Percentiles rank a stretch among this genome's conserved stretches.
phyloP scores from a whole-genome alignment of 2,797 vertebrate species.

The Chaenodraco wilsoni region DNA sequence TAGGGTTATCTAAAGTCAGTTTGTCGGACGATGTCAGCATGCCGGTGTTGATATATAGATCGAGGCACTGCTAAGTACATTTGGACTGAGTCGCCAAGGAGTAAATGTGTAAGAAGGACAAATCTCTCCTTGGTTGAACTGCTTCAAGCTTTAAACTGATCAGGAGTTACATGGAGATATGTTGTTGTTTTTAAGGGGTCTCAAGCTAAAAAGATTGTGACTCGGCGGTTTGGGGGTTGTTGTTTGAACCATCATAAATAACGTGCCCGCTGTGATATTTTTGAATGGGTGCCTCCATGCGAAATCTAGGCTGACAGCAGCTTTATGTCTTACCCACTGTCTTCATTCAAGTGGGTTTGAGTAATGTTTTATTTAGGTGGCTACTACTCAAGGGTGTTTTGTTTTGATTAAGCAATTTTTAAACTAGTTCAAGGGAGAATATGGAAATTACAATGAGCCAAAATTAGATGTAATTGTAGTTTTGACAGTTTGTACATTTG shows the following conservation, averaged over 20 bases:
- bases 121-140: neutral
- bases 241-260: neutral
- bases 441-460: slow-evolving; percentile 35
- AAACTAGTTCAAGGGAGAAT: slow-evolving; percentile 25
- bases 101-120: neutral
- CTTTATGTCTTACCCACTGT: neutral
- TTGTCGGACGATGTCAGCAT: too few relatives aligned
- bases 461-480: slow-evolving; percentile 41
- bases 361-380: slow-evolving; percentile 9
- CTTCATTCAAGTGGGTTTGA: slow-evolving; percentile 1
- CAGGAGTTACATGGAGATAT: too few relatives aligned
- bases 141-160: too few relatives aligned
- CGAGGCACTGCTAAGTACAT: too few relatives aligned
- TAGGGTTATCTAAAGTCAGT: too few relatives aligned
- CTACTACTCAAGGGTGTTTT: slow-evolving; percentile 3
- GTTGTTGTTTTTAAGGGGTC: too few relatives aligned
- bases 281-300: neutral
- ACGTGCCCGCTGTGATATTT: neutral
- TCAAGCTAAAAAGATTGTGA: too few relatives aligned
- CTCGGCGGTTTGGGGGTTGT: too few relatives aligned
- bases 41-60: too few relatives aligned
- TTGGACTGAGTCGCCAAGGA: too few relatives aligned
- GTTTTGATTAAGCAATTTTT: slow-evolving; percentile 10
- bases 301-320: neutral
- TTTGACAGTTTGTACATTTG: slow-evolving; percentile 37